Conservation (phyloP, 2,888 invertebrate species). For the Idaea dimidiata region DNA sequence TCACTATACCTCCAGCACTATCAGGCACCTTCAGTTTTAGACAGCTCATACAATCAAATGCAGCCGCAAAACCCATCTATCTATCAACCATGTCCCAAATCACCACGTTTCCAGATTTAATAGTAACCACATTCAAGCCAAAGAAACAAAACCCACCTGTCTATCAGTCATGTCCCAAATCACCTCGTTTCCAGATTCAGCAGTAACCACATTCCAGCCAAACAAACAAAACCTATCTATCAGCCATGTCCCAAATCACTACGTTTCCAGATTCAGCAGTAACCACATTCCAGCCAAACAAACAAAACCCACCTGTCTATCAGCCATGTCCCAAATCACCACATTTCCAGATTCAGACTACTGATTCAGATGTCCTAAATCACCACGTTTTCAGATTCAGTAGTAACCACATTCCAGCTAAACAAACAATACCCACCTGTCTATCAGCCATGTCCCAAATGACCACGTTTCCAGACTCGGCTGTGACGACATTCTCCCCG, state of each 20-base stretch:
- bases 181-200: conserved; percentile 94
- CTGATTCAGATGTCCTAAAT: too few species aligned
- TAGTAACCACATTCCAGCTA: too few species aligned
- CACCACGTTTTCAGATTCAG: too few species aligned
- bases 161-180: conserved; percentile 87
- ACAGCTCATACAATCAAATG: too few species aligned
- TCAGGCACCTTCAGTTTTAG: too few species aligned
- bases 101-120: too few species aligned
- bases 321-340: conserved; percentile 89
- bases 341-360: conserved; percentile 96
- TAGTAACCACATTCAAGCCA: too few species aligned
- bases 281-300: too few species aligned
- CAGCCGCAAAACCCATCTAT: conserved; percentile 61
- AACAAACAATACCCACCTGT: too few species aligned
- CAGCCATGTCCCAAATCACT: too few species aligned
- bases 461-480: conserved; percentile 94
- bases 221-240: conserved; percentile 59
- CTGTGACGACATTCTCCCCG: conserved; percentile 92
- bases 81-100: conserved; percentile 86
- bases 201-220: conserved; percentile 91
- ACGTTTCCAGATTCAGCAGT: too few species aligned
- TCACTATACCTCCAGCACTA: too few species aligned
- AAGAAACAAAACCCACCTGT: conserved; percentile 61
- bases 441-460: conserved; percentile 87
- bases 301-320: conserved; percentile 62